A percentile compares a stretch with the other conserved stretches of the same genome.
These are phyloP conservation scores for Molossus molossus DNA, from an alignment of 2,797 vertebrate species.

Conservation along the genomic window DNA sequence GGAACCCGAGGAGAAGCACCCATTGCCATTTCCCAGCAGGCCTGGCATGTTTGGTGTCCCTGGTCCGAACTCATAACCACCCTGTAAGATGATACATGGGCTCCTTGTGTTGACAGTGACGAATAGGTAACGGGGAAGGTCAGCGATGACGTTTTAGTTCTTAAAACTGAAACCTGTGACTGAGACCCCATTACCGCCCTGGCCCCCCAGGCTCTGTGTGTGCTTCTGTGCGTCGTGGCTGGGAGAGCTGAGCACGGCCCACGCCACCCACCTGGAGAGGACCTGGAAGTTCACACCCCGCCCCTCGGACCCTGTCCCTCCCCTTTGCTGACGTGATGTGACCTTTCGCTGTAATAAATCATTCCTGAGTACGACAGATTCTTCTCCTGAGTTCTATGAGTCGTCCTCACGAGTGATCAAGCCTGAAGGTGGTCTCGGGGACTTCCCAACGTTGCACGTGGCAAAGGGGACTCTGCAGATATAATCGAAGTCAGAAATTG, in stretches of 20 bases:
- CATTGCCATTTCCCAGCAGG: background rate
- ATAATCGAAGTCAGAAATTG: background rate
- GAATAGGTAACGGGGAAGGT: background rate
- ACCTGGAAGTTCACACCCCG: rapidly evolving
- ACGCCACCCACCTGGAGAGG: rapidly evolving
- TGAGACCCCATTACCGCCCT: background rate
- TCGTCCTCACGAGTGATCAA: background rate
- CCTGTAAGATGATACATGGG: background rate
- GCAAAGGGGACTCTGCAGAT: background rate
- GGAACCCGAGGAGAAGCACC: background rate
- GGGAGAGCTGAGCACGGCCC: background rate
- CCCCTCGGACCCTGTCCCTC: rapidly evolving
- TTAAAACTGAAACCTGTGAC: background rate
- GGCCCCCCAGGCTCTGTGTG: too few relatives aligned
- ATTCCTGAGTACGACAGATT: background rate
- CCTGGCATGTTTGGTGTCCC: background rate
- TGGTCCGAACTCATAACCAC: background rate
- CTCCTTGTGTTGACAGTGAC: background rate
- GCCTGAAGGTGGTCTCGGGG: background rate
- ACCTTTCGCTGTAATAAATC: background rate
- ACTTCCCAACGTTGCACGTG: background rate
- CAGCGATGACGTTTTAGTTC: background rate
- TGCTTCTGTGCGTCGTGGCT: rapidly evolving
- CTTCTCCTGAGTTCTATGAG: rapidly evolving
- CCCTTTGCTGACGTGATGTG: background rate